Conservation (phyloP, 2,888 invertebrate species). For the Lutraria lutraria region DNA sequence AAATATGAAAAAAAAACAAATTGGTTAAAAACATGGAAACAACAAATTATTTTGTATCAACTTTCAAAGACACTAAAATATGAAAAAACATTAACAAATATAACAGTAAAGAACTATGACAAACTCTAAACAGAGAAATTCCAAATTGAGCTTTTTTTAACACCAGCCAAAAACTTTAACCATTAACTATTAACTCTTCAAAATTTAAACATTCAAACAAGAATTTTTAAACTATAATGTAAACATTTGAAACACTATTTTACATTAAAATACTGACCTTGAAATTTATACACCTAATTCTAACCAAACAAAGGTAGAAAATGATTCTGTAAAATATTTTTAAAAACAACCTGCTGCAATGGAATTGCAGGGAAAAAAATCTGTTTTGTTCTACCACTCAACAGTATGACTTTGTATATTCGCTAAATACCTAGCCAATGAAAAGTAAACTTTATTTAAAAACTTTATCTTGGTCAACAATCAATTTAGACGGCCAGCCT, state of each 20-base stretch:
- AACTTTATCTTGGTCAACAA: conserved; percentile 19
- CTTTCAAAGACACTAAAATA: conserved; percentile 24
- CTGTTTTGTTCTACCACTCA: neutral
- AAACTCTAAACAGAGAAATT: neutral
- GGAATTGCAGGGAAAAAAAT: conserved; percentile 9
- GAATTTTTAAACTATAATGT: neutral
- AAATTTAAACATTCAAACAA: neutral
- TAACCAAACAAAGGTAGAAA: neutral
- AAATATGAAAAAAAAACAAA: conserved; percentile 3
- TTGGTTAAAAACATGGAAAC: conserved; percentile 3
- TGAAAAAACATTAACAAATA: conserved; percentile 6
- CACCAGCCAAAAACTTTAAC: neutral
- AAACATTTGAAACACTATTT: neutral
- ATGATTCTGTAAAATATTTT: conserved; percentile 12
- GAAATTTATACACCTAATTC: conserved; percentile 1
- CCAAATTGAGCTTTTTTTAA: conserved; percentile 19
- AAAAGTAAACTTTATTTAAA: neutral
- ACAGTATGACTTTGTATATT: neutral
- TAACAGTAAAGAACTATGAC: neutral
- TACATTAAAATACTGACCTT: neutral
- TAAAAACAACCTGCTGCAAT: conserved; percentile 8
- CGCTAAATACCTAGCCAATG: neutral
- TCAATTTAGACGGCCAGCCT: conserved; percentile 6
- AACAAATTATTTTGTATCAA: neutral
- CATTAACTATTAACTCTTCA: neutral